These are phyloP conservation scores for Lepeophtheirus nordmannii DNA, from an alignment of 2,888 invertebrate species.

Conservation along the genomic window DNA sequence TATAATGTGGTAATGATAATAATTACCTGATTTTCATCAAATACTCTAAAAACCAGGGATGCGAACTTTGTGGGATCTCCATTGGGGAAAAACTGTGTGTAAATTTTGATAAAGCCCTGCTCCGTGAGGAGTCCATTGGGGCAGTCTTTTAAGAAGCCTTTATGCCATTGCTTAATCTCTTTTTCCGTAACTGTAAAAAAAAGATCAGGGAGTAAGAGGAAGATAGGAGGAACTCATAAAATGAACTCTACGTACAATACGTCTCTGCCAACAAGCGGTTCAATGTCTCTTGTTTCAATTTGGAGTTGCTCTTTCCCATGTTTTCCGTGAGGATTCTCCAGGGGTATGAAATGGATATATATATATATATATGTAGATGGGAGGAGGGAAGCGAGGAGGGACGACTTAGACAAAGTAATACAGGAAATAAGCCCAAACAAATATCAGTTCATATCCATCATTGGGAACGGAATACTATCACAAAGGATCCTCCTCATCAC, in stretches of 20 bases:
- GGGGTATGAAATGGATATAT: no score
- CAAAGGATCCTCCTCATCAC: no score
- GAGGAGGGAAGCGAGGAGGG: no score
- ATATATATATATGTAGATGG: no score
- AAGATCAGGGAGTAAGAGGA: slow-evolving; percentile 24
- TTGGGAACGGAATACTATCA: no score
- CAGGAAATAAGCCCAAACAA: no score
- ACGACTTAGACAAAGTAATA: no score
- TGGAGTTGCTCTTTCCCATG: slow-evolving; percentile 92
- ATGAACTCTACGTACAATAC: slow-evolving; percentile 60
- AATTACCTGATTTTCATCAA: slow-evolving; percentile 54
- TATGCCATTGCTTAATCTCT: slow-evolving; percentile 50
- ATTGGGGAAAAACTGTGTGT: slow-evolving; percentile 98
- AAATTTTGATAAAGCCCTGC: slow-evolving; percentile 96
- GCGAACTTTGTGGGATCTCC: slow-evolving; percentile 98
- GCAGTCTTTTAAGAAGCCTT: slow-evolving; percentile 90
- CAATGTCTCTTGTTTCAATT: slow-evolving; percentile 86
- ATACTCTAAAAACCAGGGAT: slow-evolving; percentile 88
- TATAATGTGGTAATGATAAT: no score
- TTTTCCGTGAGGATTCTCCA: background rate
- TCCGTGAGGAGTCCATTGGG: slow-evolving; percentile 86
- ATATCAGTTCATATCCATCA: no score
- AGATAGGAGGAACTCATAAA: background rate
- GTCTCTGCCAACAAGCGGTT: slow-evolving; percentile 78
- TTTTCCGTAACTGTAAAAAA: slow-evolving; percentile 35